Evolutionary conservation across 2,888 invertebrate genomes (phyloP), one percentile per base, ranked within the genome.

Genomic region (Thereva unica): DNA sequence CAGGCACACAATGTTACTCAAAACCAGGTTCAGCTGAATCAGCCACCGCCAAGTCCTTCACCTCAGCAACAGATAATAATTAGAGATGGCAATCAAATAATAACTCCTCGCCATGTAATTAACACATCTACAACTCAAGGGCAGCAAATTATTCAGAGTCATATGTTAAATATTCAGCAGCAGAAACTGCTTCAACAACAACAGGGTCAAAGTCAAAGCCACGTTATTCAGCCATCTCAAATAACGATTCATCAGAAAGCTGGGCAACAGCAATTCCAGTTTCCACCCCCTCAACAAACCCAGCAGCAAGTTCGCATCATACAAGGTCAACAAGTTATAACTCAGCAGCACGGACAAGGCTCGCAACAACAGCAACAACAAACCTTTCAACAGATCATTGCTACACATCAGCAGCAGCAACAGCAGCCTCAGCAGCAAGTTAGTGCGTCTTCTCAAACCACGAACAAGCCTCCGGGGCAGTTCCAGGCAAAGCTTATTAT

Each of bases 91-190:
- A 73, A 77, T 67, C 79, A 78, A 70, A 76, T 78, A 3, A 79
- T 79, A 9, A 75, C 78, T 4, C 79, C 79, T 59, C 73, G 78
- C 1, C 81, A 81, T 64, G 76, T 80, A 0, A 79, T 80, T 12
- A 80, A 80, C 56, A 79, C 80, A 2, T 77, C 81, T 2, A 79
- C 81, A 0, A 75, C 77, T 3, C 80, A 80, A 53, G 81, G 81
- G 0, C 81, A 81, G 45, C 80, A 81, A 71, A 77, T 80, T n/a
- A 79, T 80, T 44, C 81, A 81, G 68, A 79, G 76, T 67, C 80
- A 80, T 63, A 78, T 80, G 78, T 71, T 78, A 59, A 80, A 73
- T 66, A 75, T 78, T 44, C 80, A 78, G 55, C 77, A 77, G 63
- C 76, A 75, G 38, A 75, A 76, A 54, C 75, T 75, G 40, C 76